Percentiles rank a stretch among this genome's conserved stretches.
These are phyloP conservation scores for Pogonophryne albipinna DNA, from an alignment of 2,797 vertebrate species.

Conservation along the genomic window DNA sequence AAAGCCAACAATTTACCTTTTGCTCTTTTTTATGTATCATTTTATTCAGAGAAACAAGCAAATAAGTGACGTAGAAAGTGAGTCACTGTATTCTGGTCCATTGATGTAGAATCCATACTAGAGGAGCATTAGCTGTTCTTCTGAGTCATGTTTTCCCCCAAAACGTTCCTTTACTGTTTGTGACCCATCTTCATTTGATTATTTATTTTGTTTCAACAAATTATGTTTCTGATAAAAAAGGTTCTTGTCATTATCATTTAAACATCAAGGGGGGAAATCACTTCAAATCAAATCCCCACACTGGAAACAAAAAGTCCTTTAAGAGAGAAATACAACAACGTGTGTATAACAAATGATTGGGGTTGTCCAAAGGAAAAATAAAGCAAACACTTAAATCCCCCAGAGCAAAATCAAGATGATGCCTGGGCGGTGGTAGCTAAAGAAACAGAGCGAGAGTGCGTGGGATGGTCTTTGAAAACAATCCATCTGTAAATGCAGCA, in stretches of 20 bases:
- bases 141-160: background rate
- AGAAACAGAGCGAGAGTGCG: conserved; percentile 32
- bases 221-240: background rate
- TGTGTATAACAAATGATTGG: conserved; percentile 19
- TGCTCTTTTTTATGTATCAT: background rate
- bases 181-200: no score
- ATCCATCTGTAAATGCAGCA: conserved; percentile 46
- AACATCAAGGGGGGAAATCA: conserved; percentile 41
- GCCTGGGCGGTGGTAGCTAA: conserved; percentile 6
- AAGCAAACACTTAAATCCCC: conserved; percentile 35
- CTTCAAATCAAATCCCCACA: conserved; percentile 31
- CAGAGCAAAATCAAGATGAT: conserved; percentile 37
- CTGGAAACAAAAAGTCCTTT: conserved; percentile 21
- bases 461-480: conserved; percentile 47
- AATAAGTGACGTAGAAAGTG: no score
- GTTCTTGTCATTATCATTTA: conserved; percentile 26
- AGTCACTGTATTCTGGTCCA: no score
- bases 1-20: background rate
- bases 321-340: background rate
- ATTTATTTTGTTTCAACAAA: background rate
- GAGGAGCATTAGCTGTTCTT: conserved; percentile 7
- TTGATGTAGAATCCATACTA: no score
- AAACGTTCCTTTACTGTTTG: background rate
- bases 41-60: no score
- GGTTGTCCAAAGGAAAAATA: conserved; percentile 22